A percentile compares a stretch with the other conserved stretches of the same genome.
Conservation (phyloP, 2,113 vertebrate genomes). For the Uria aalge region DNA sequence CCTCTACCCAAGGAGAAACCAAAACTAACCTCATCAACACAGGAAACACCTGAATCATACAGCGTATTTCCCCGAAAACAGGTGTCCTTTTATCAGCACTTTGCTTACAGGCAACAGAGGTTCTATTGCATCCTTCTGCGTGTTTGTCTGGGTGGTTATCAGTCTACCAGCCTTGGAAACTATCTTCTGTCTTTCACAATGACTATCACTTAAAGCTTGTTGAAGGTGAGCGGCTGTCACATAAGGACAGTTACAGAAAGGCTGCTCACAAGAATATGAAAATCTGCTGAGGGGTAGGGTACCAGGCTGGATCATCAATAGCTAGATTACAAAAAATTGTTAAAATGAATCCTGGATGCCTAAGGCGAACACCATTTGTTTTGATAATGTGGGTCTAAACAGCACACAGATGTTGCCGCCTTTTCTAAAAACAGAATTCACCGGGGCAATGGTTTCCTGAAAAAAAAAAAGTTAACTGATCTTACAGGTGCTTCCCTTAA, state of each 20-base stretch:
- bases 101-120: background rate
- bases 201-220: background rate
- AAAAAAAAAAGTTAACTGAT: background rate
- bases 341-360: background rate
- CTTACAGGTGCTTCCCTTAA: background rate
- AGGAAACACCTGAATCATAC: background rate
- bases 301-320: background rate
- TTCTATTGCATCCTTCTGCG: background rate
- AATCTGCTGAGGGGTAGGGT: background rate
- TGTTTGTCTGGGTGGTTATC: background rate
- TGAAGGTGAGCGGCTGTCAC: background rate
- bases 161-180: background rate
- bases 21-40: background rate
- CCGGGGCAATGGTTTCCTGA: background rate
- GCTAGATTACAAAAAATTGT: background rate
- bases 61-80: background rate
- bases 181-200: background rate
- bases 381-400: background rate
- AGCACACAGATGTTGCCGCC: background rate
- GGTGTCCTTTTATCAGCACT: background rate
- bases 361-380: background rate
- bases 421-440: background rate
- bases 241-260: background rate
- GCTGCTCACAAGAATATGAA: background rate
- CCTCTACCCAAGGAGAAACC: background rate